A percentile compares a stretch with the other conserved stretches of the same genome.
Conservation (phyloP, 2,797 vertebrate genomes). For the Botia almorhae region DNA sequence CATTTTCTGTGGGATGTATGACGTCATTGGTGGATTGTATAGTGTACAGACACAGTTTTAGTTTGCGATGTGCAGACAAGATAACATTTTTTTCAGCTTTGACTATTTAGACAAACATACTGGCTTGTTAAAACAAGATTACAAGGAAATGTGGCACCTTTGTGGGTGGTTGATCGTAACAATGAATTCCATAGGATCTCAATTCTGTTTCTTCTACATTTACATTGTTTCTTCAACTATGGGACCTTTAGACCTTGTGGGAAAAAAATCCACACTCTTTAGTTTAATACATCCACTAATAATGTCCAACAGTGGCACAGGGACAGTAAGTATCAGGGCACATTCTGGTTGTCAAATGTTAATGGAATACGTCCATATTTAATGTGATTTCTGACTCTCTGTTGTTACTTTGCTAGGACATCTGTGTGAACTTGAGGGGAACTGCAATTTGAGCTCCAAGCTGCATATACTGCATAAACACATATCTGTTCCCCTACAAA, state of each 20-base stretch:
- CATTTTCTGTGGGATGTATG: background rate
- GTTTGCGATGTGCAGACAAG: background rate
- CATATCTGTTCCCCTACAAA: background rate
- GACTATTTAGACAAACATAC: background rate
- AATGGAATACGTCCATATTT: background rate
- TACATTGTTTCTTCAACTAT: background rate
- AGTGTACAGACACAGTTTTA: background rate
- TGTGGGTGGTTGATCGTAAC: background rate
- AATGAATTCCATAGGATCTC: too few species aligned
- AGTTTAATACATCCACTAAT: background rate
- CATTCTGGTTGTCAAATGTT: background rate
- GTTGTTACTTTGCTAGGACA: background rate
- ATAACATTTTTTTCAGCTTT: background rate
- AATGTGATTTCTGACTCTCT: background rate
- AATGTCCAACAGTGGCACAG: background rate
- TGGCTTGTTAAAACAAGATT: background rate
- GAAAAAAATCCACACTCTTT: background rate
- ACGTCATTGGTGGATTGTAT: background rate
- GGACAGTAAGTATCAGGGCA: background rate
- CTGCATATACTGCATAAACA: background rate
- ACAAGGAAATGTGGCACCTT: background rate
- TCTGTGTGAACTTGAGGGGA: background rate
- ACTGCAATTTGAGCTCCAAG: conserved; percentile 4
- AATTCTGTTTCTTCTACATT: background rate
- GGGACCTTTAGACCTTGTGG: background rate